A percentile compares a stretch with the other conserved stretches of the same genome.
These are phyloP conservation scores for Dolichomitus sp. DNA, from an alignment of 2,888 invertebrate genomes.

Conservation along the genomic window DNA sequence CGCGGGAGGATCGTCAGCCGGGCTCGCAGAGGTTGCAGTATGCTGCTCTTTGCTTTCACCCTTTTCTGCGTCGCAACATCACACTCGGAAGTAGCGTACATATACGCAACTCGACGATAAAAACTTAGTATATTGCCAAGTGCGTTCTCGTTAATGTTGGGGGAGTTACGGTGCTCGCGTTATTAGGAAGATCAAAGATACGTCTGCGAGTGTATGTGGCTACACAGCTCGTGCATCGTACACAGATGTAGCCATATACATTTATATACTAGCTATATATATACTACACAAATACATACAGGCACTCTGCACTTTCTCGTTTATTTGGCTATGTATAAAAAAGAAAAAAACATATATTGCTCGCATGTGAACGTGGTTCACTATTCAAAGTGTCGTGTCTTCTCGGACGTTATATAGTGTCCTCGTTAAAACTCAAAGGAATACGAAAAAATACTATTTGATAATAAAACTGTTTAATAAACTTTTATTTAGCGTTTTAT, in stretches of 20 bases:
- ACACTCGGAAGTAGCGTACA: not conserved
- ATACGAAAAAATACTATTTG: constrained; percentile 11
- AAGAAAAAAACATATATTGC: not conserved
- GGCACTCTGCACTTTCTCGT: not conserved
- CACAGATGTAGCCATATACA: not conserved
- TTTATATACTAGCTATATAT: not conserved
- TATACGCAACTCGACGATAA: constrained; percentile 48
- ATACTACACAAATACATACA: not conserved
- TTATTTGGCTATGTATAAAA: not conserved
- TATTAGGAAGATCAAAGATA: constrained; percentile 66
- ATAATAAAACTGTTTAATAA: constrained; percentile 19
- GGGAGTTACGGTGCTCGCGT: constrained; percentile 37
- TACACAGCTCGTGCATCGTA: constrained; percentile 4
- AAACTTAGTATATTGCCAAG: constrained; percentile 48
- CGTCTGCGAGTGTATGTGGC: constrained; percentile 11
- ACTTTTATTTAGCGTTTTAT: constrained; percentile 10
- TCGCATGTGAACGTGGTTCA: not conserved
- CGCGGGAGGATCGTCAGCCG: constrained; percentile 35
- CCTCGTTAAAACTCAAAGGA: constrained; percentile 10
- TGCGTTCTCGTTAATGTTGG: constrained; percentile 60
- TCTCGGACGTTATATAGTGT: not conserved
- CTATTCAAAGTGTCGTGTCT: not conserved
- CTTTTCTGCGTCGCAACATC: constrained; percentile 37
- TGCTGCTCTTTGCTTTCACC: constrained; percentile 48
- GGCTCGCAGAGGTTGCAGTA: not conserved